Conservation (phyloP, 2,797 vertebrate species). For the Labeo calbasu region DNA sequence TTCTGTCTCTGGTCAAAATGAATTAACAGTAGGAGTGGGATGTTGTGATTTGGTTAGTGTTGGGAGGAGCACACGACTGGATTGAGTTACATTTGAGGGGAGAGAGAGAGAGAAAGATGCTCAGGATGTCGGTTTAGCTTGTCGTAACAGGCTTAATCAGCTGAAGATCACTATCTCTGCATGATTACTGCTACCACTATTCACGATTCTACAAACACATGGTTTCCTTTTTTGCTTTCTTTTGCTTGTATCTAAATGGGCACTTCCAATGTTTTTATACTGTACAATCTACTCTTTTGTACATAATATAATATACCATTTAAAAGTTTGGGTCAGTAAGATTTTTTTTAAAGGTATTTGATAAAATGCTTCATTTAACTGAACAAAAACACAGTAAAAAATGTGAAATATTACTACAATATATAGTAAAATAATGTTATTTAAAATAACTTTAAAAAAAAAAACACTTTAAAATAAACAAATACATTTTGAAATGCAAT, state of each 20-base stretch:
- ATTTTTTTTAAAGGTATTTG: background rate
- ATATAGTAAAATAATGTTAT: too few species aligned
- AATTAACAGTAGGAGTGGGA: conserved; percentile 55
- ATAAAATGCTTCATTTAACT: background rate
- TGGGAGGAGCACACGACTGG: conserved; percentile 44
- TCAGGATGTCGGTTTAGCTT: conserved; percentile 44
- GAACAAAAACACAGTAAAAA: too few species aligned
- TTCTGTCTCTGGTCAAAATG: conserved; percentile 60
- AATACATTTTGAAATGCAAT: too few species aligned
- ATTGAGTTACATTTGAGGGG: conserved; percentile 48
- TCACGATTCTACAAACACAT: background rate
- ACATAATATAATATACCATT: background rate
- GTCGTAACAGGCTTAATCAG: conserved; percentile 54
- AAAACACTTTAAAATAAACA: too few species aligned
- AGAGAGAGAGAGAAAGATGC: background rate
- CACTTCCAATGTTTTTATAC: background rate
- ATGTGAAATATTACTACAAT: too few species aligned
- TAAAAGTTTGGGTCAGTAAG: background rate
- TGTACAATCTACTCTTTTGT: background rate
- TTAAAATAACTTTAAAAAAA: too few species aligned
- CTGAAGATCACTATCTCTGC: conserved; percentile 46
- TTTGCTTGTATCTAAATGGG: background rate
- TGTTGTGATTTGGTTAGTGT: conserved; percentile 59
- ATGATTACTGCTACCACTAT: conserved; percentile 60
- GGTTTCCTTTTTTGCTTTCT: background rate